Evolutionary conservation across 2,888 invertebrate genomes (phyloP).

Genomic region (Slavum lentiscoides): DNA sequence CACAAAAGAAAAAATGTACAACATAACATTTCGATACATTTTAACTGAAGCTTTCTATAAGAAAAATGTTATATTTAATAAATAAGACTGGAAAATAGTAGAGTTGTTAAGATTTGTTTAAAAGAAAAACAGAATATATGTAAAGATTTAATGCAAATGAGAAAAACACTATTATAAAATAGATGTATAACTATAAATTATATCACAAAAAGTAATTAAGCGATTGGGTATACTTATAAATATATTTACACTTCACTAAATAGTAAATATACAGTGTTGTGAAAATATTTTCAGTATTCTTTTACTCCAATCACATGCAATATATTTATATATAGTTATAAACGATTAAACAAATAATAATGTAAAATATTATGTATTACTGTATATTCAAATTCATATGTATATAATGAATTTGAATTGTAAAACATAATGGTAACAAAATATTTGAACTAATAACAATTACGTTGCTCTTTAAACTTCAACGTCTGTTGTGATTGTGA

Average conservation of each 20-base stretch:
- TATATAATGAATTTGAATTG: neutral
- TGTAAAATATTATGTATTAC: constrained; percentile 14
- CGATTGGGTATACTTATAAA: neutral
- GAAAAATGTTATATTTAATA: constrained; percentile 10
- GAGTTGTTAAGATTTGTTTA: neutral
- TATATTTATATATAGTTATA: constrained; percentile 3
- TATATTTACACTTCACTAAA: neutral
- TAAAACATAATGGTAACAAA: constrained; percentile 42
- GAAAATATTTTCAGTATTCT: constrained; percentile 8
- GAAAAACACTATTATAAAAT: constrained; percentile 4
- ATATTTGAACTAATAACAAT: constrained; percentile 42
- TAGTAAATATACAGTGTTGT: neutral
- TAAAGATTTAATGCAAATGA: neutral
- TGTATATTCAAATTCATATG: neutral
- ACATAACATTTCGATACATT: constrained; percentile 13
- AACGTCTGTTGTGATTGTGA: neutral
- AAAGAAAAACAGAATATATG: neutral
- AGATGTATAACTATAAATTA: neutral
- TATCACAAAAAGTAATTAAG: constrained; percentile 23
- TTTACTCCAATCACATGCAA: neutral
- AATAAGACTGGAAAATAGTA: constrained; percentile 29
- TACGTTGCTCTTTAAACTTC: constrained; percentile 11
- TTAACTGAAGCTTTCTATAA: neutral
- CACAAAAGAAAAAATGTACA: constrained; percentile 28
- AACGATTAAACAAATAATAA: constrained; percentile 19